Base-by-base conservation (phyloP, 2,888 invertebrate genomes). In the Dolichomitus sp. region DNA sequence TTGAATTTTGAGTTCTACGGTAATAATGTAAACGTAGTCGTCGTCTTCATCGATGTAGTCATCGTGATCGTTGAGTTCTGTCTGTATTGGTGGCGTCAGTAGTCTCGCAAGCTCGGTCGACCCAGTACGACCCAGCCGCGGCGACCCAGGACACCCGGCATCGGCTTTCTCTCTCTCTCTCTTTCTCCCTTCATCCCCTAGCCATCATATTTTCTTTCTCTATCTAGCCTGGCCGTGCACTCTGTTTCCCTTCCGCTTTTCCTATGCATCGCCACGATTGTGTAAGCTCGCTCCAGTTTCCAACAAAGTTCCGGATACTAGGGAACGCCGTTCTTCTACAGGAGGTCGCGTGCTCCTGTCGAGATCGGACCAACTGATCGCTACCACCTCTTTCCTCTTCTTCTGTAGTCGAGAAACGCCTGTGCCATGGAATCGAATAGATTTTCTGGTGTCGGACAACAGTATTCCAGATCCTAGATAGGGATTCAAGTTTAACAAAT, bases 251-350 rank as follows among this genome's bases (percentile, higher is more conserved):
- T 65, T 50, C 19, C n/a, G 19, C 61, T n/a, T 23, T 65, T 65
- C 65, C 48, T 59, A 30, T 54, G 37, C 48, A 57, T 69, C 50
- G 70, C 65, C 68, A 42, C 66, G 72, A 68, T 81, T 81, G 76
- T 72, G 61, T 61, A 77, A 72, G 80, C 70, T 76, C 83, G 80
- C 72, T 83, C 83, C 66, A 80, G 80, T 80, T 80, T 76, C 59
- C 75, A 76, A 80, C 83, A 76, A 83, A 75, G 80, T 83, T 68
- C 76, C 80, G 83, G 80, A 83, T 77, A 63, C 73, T 77, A 40
- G 68, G 73, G 45, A 81, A 81, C 52, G 61, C 68, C 52, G 61
- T 61, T 77, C 72, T 42, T 66, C 70, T 27, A 73, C 72, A 65
- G 42, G 57, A 59, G 48, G 59, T 61, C 72, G 50, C 45, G 52